phyloP scores from a whole-genome alignment of 1,140 invertebrate species.

The Dermatophagoides farinae region DNA sequence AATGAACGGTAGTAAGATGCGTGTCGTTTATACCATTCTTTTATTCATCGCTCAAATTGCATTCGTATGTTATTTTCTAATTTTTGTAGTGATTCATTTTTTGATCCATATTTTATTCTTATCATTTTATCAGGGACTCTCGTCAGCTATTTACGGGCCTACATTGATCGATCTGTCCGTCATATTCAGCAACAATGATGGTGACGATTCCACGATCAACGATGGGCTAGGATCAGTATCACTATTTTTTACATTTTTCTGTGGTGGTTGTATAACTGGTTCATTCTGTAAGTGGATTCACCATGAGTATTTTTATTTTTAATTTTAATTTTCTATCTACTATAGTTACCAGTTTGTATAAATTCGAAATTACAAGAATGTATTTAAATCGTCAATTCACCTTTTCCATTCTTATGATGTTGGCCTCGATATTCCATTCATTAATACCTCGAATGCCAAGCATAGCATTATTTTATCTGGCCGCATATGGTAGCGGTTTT shows the following conservation, averaged over 20 bases:
- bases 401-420: not conserved
- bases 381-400: not conserved
- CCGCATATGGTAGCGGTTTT: not conserved
- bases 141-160: not conserved
- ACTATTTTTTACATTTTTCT: not conserved
- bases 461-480: not conserved
- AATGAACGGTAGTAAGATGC: not conserved
- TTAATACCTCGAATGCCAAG: not conserved
- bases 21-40: not conserved
- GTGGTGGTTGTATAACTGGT: not conserved
- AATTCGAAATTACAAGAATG: not conserved
- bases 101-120: not conserved
- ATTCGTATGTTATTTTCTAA: not conserved
- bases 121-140: not conserved
- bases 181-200: not conserved
- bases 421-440: not conserved
- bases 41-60: not conserved
- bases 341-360: not conserved
- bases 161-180: not conserved
- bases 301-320: not conserved
- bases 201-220: not conserved
- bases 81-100: not conserved
- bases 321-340: not conserved
- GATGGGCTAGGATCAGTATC: not conserved
- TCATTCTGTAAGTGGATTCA: not conserved